Percentiles rank a stretch among this genome's conserved stretches.
phyloP scores from a whole-genome alignment of 2,113 vertebrate species.

The Syngnathus scovelli region DNA sequence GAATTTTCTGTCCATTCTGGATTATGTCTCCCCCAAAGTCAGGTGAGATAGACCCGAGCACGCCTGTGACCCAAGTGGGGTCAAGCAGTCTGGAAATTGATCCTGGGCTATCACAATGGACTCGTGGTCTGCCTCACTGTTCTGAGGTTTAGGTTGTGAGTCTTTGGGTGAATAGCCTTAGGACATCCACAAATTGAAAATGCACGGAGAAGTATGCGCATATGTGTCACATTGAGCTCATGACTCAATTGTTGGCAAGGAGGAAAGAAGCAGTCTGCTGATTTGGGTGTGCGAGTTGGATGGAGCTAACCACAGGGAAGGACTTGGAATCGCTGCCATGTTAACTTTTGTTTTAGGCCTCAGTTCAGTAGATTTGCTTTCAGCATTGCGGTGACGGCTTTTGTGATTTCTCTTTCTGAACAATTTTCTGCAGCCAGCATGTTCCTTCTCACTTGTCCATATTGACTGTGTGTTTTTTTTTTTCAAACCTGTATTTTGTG shows the following conservation, averaged over 20 bases:
- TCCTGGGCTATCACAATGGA: background rate
- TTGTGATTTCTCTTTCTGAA: background rate
- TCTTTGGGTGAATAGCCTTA: background rate
- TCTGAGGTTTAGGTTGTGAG: background rate
- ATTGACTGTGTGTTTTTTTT: background rate
- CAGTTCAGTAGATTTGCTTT: background rate
- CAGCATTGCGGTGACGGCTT: background rate
- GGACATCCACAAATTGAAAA: background rate
- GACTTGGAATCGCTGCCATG: background rate
- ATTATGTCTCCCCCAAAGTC: background rate
- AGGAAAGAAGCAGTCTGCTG: background rate
- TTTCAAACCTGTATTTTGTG: conserved; percentile 8
- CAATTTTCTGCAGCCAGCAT: background rate
- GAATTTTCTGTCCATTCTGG: background rate
- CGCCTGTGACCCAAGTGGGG: background rate
- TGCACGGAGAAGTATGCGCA: no score
- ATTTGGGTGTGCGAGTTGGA: background rate
- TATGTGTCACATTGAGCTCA: background rate
- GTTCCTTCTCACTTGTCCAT: no score
- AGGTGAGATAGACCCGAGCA: background rate
- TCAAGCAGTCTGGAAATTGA: background rate
- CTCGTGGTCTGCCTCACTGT: background rate
- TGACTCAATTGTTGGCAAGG: background rate
- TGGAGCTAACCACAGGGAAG: background rate
- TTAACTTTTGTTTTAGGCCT: background rate